Evolutionary conservation across 2,797 vertebrate species (phyloP), one percentile per base, ranked within the genome.

Genomic region (Ceyx erithaca): DNA sequence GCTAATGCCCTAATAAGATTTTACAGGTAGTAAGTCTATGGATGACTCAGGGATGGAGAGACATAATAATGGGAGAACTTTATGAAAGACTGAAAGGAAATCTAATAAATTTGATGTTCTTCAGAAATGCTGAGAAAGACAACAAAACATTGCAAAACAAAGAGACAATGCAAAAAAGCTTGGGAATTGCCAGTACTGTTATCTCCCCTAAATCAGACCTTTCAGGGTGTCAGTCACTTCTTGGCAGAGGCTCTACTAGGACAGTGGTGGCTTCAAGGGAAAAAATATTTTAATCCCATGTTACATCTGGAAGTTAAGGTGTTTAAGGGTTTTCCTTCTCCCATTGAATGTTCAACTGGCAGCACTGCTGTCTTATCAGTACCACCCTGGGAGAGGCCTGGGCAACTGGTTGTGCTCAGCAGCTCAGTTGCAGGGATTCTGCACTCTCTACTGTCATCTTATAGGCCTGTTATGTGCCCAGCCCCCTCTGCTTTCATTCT

Each of bases 1-100:
- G 75, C 75, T 91, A 91, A 90, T 91, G 49, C 28, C 16, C 41
- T 94, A 89, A 89, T 85, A 70, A 87, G 91, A 85, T 96, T 94
- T 92, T 82, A 25, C 57, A 84, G 33, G 33, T 52, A 85, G 76
- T 70, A 72, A 82, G 62, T 54, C 18, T 80, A 85, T 17, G 31
- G 73, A 81, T 92, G 64, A 61, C 85, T 87, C 48, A 45, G 66
- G n/a, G 71, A 77, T 73, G 33, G 52, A 71, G 48, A 87, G 28
- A 43, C 7, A 54, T 57, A 61, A 73, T 90, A 70, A 80, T 25
- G 8, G 45, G 10, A 91, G 22, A 69, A 93, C 45, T 73, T 93
- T 52, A 77, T 87, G 57, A 72, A 75, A 92, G 57, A 31, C 66
- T 67, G 66, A 85, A 90, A 93, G n/a, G 51, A 90, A 77, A 77